Base-by-base conservation (phyloP, 23 tunicate genomes). In the Trididemnum miniatum region DNA sequence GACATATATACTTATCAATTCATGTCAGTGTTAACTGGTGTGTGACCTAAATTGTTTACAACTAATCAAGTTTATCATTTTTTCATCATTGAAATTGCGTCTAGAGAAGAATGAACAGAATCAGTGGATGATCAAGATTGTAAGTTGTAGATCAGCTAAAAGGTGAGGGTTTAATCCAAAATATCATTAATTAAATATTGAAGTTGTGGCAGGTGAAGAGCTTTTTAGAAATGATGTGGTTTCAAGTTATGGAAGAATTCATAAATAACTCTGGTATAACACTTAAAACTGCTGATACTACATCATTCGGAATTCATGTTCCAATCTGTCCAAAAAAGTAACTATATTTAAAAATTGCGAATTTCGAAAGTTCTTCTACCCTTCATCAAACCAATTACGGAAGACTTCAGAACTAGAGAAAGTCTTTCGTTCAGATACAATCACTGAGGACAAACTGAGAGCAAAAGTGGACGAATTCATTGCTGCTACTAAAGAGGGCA, bases 251-350 rank as follows among this genome's bases (percentile, higher is more conserved):
- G 96, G 94, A 18, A 97, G 99, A 3, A 72, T 65, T 96, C 62
- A 80, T 96, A 26, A 92, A 95, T 67, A 95, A 95, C 69, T 95
- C 95, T 34, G 99, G 91, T 0, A 82, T 95, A 1, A 88, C 91
- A 20, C 88, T 35, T 64, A 93, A 84, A 64, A 38, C 12, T 22
- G 82, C 88, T 32, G 91, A 82, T 37, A 54, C 91, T 2, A 71
- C 91, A 7, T 88, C 99, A 29, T 82, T 89, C 65, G 84, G 66
- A 0, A 65, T 24, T 44, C 99, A 95, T 67, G 96, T 92, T 22
- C 59, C 33, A 44, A 95, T 76, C 24, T 91, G 93, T 25, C 33
- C 87, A 36, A 59, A 31, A 2, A 87, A 86, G 5, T 20, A 96
- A 96, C 35, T 96, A 34, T 57, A 50, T 57, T 35, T 78, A 83